Conservation (phyloP, 2,113 vertebrate genomes). For the Aplodontia rufa region DNA sequence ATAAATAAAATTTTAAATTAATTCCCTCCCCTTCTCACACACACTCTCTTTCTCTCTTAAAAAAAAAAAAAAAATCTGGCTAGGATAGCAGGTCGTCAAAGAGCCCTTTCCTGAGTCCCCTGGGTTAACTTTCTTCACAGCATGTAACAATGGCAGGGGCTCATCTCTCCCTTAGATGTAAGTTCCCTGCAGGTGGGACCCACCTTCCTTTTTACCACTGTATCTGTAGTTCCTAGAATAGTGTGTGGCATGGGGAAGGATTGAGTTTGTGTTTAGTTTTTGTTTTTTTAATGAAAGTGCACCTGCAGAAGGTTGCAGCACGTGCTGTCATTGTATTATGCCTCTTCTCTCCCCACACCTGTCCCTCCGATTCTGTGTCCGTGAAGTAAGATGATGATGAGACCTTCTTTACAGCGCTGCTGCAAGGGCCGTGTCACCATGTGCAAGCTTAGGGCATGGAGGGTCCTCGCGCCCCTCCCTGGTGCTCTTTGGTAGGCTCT, state of each 20-base stretch:
- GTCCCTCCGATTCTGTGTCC: background rate
- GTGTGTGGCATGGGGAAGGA: accelerated
- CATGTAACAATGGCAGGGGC: background rate
- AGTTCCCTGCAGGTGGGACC: background rate
- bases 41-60: too few relatives aligned
- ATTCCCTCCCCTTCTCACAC: too few relatives aligned
- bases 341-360: background rate
- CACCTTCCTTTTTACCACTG: accelerated
- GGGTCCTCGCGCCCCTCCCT: background rate
- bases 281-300: background rate
- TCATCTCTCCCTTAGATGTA: background rate
- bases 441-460: background rate
- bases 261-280: too few relatives aligned
- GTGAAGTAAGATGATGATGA: background rate
- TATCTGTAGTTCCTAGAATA: background rate
- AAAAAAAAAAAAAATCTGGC: too few relatives aligned
- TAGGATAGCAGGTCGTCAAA: accelerated
- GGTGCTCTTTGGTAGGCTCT: background rate
- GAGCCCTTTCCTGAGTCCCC: background rate
- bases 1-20: too few relatives aligned
- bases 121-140: too few relatives aligned
- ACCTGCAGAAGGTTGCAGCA: accelerated
- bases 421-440: background rate
- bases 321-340: background rate
- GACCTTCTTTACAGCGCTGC: accelerated